These are phyloP conservation scores for Melanotaenia pygmaea DNA, from an alignment of 2,797 vertebrate genomes.

Conservation along the genomic window DNA sequence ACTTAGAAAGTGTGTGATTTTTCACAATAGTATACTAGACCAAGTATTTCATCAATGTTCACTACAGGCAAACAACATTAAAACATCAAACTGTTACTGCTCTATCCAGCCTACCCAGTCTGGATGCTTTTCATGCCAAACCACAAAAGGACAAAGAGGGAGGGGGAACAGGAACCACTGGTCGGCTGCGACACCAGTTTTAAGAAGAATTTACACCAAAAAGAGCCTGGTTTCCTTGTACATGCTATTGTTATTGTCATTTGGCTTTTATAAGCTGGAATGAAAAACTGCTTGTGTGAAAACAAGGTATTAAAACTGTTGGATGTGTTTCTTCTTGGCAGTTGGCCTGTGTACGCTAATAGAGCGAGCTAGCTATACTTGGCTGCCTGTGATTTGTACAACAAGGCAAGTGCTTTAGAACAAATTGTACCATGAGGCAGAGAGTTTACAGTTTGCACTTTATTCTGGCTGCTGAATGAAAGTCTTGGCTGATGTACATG, in stretches of 20 bases:
- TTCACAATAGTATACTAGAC: constrained; percentile 36
- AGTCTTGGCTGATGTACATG: constrained; percentile 64
- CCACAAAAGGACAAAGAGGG: constrained; percentile 66
- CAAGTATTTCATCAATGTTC: constrained; percentile 32
- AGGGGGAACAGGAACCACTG: constrained; percentile 54
- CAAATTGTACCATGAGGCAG: constrained; percentile 69
- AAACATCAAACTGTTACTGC: constrained; percentile 60
- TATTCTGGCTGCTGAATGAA: constrained; percentile 70
- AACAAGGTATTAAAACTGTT: constrained; percentile 81
- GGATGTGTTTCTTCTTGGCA: constrained; percentile 75
- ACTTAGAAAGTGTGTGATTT: constrained; percentile 36
- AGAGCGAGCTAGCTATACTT: constrained; percentile 71
- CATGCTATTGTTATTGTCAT: constrained; percentile 74
- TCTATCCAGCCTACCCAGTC: constrained; percentile 63
- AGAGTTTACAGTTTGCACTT: constrained; percentile 70
- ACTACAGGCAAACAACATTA: constrained; percentile 59
- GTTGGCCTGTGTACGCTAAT: constrained; percentile 66
- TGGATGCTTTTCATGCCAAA: constrained; percentile 66
- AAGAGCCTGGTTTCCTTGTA: constrained; percentile 59
- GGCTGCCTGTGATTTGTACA: constrained; percentile 71
- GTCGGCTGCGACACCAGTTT: constrained; percentile 58
- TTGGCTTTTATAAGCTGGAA: constrained; percentile 75
- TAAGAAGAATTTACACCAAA: constrained; percentile 62
- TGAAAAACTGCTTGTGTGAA: constrained; percentile 76
- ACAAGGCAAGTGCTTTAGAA: constrained; percentile 73